Evolutionary conservation across 2,113 vertebrate species (phyloP).

Genomic region (Halichoerus grypus): DNA sequence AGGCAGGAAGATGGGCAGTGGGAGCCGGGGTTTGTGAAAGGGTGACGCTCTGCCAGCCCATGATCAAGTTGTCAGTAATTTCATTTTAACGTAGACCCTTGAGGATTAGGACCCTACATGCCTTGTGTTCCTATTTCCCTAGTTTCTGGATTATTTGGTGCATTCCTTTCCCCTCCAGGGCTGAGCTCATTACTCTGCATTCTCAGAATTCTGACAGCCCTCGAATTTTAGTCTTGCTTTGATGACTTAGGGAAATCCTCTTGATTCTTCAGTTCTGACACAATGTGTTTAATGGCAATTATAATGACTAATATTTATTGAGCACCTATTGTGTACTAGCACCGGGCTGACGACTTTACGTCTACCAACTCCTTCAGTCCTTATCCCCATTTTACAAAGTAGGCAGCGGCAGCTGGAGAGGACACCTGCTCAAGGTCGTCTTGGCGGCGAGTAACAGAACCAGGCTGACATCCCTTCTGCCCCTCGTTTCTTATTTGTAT

Average conservation of each 20-base stretch:
- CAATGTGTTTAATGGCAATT: not conserved
- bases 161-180: not conserved
- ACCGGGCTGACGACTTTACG: not conserved
- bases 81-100: not conserved
- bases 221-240: not conserved
- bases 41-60: fast-evolving
- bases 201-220: not conserved
- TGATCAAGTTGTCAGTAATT: not conserved
- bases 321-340: not conserved
- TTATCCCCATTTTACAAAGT: not conserved
- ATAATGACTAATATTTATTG: not conserved
- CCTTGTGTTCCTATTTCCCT: not conserved
- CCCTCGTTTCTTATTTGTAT: not conserved
- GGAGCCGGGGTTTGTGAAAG: not conserved
- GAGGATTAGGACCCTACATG: too few species aligned
- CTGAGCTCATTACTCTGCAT: not conserved
- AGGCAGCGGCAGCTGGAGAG: not conserved
- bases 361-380: not conserved
- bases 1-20: not conserved
- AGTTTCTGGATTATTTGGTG: not conserved
- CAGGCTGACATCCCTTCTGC: not conserved
- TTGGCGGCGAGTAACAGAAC: not conserved
- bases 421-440: not conserved
- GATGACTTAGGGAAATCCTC: not conserved
- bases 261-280: not conserved